Conservation (phyloP, 1,140 invertebrate genomes). For the Heliconius congener region DNA sequence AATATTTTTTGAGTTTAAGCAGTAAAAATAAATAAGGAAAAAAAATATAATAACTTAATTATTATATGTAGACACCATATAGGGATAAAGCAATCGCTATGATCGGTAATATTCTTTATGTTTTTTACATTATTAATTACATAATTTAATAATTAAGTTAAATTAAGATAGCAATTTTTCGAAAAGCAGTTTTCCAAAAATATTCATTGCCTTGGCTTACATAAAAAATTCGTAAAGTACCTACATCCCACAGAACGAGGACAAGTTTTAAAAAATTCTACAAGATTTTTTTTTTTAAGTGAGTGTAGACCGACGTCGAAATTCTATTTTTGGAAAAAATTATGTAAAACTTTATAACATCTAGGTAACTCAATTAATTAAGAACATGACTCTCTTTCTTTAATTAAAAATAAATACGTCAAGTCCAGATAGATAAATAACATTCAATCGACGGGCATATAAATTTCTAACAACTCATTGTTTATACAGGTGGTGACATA, state of each 20-base stretch:
- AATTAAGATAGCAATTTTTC: neutral
- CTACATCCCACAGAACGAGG: neutral
- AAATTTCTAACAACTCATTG: constrained; percentile 30
- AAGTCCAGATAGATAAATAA: constrained; percentile 8
- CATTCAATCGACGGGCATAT: constrained; percentile 26
- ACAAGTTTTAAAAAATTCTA: constrained; percentile 13
- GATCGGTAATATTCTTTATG: neutral
- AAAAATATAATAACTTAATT: too few species aligned
- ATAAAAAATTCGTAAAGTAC: constrained; percentile 6
- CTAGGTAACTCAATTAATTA: neutral
- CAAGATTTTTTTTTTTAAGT: neutral
- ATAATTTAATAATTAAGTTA: neutral
- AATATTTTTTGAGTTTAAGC: too few species aligned
- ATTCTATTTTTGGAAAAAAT: neutral
- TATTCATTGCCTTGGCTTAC: constrained; percentile 3
- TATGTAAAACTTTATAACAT: neutral
- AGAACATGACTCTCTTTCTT: neutral
- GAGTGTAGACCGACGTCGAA: neutral
- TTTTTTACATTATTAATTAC: neutral
- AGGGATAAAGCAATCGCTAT: too few species aligned
- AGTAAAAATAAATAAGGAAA: too few species aligned
- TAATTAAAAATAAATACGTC: neutral
- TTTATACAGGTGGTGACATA: constrained; percentile 36
- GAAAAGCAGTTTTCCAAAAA: neutral
- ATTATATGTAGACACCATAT: too few species aligned